Evolutionary conservation across 2,113 vertebrate genomes (phyloP), one percentile per base, ranked within the genome.

Genomic region (Mus spicilegus): DNA sequence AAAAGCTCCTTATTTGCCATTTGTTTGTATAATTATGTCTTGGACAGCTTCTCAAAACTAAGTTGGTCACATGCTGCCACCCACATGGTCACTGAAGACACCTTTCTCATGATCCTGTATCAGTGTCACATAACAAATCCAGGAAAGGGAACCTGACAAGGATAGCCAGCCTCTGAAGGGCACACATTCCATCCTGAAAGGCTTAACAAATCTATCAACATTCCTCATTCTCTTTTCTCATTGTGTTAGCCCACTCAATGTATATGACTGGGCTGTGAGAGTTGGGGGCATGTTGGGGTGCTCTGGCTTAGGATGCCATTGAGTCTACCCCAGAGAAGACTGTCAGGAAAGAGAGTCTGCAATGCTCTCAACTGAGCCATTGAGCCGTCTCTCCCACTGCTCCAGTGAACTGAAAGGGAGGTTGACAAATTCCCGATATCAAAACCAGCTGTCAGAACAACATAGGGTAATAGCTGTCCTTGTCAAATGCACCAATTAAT

Each of bases 361-460:
- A 91, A 42, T 6, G 61, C 69, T 95, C 94, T 98, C 88, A 8
- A 63, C 84, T 93, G 94, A 87, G 96, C 94, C 96, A 78, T 78
- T 97, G 90, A 91, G 75, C 97, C 87, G 70, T 97, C 98, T 95
- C 98, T 98, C 97, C 98, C 97, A 98, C 98, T 95, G 91, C 92
- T 97, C 94, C 93, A 3, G 0, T 46, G 96, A 98, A 98, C 96
- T 96, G 98, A 98, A 98, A 96, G 97, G 98, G 95, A 98, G 98
- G 97, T 82, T 99, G 99, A 99, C 98, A 99, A 98, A 99, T 98
- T 98, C 97, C 51, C 97, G 93, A 98, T 98, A 98, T 98, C 98
- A 98, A 98, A 98, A 96, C 98, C 98, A 98, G 99, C 99, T 99
- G 99, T 98, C 98, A 96, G 98, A 95, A 96, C 98, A 98, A 98